Conservation (phyloP, 1,140 invertebrate genomes). For the Anoplophora glabripennis region DNA sequence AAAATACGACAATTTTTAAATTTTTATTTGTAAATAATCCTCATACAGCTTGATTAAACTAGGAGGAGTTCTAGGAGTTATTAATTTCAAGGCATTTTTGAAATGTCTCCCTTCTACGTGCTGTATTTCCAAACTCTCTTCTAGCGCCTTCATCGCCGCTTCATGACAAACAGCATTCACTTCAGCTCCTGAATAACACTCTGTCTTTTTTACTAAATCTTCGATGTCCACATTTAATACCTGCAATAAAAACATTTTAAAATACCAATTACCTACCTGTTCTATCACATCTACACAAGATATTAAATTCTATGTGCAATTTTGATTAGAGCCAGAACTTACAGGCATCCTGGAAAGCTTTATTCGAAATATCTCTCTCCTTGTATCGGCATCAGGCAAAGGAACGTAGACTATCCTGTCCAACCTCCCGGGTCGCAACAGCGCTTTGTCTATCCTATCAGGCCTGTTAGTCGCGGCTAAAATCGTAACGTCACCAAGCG, state of each 20-base stretch:
- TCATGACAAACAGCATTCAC: conserved; percentile 83
- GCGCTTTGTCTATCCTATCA: conserved; percentile 86
- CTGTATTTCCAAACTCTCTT: conserved; percentile 63
- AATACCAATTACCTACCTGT: not conserved
- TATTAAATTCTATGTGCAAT: too few species aligned
- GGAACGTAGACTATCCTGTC: conserved; percentile 87
- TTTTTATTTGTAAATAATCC: conserved; percentile 29
- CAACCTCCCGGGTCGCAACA: conserved; percentile 83
- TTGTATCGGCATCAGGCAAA: conserved; percentile 71
- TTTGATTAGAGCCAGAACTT: conserved; percentile 1
- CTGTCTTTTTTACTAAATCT: conserved; percentile 62
- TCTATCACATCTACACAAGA: too few species aligned
- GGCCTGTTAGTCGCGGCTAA: conserved; percentile 97
- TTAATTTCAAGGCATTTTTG: conserved; percentile 60
- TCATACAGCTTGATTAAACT: conserved; percentile 67
- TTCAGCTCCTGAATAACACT: conserved; percentile 86
- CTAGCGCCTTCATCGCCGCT: conserved; percentile 76
- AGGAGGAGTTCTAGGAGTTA: conserved; percentile 69
- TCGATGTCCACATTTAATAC: conserved; percentile 60
- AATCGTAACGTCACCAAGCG: conserved; percentile 80
- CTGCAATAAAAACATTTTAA: conserved; percentile 26
- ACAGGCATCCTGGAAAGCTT: conserved; percentile 65
- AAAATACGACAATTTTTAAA: not conserved
- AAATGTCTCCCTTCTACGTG: conserved; percentile 64
- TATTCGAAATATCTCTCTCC: conserved; percentile 70